These are phyloP conservation scores for Choloepus hoffmanni DNA, from an alignment of 2,113 vertebrate genomes.

Conservation along the genomic window DNA sequence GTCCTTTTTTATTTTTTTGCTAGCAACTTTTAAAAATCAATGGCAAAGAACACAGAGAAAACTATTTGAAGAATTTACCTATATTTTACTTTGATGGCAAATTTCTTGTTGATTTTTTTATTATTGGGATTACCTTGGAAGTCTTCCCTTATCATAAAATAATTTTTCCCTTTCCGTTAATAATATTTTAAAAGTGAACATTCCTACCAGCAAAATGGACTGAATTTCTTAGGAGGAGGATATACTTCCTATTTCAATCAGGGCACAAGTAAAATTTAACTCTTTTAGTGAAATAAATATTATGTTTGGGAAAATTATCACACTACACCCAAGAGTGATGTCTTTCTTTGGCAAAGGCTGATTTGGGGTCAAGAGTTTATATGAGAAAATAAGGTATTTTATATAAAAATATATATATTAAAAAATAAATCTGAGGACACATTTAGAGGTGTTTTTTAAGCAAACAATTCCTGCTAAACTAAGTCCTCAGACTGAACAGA, in stretches of 20 bases:
- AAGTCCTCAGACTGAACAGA: not conserved
- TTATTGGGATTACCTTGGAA: constrained; percentile 20
- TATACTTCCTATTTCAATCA: not conserved
- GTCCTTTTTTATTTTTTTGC: not conserved
- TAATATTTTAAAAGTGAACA: not conserved
- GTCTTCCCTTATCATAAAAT: not conserved
- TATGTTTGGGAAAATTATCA: not conserved
- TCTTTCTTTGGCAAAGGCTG: not conserved
- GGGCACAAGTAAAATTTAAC: not conserved
- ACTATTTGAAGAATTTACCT: not conserved
- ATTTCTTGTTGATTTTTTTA: constrained; percentile 22
- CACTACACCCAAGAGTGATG: not conserved
- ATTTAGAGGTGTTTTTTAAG: not conserved
- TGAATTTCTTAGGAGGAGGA: not conserved
- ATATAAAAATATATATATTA: not conserved
- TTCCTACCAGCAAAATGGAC: not conserved
- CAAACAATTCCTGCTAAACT: not conserved
- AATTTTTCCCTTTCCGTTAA: not conserved
- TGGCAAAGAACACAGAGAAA: not conserved
- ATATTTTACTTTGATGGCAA: not conserved
- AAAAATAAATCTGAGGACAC: not conserved
- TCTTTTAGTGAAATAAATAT: constrained; percentile 12
- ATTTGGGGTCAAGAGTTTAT: not conserved
- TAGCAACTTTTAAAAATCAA: not conserved
- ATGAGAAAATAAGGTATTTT: not conserved